Base-by-base conservation (phyloP, 2,888 invertebrate species). In the Cerceris rybyensis region DNA sequence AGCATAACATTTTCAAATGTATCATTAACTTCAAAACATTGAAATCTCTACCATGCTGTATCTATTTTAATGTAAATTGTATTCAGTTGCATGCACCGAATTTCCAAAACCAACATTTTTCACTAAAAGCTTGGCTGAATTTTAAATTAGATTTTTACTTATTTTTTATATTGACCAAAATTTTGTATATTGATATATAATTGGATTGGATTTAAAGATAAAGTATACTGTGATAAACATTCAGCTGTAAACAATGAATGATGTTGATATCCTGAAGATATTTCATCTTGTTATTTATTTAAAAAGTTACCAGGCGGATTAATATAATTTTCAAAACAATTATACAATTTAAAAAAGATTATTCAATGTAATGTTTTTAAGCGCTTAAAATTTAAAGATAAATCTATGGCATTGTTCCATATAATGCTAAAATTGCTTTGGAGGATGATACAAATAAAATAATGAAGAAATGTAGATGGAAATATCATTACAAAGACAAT, bases 201-300 rank as follows among this genome's bases (percentile, higher is more conserved):
- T 11, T 50, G 41, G 13, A 61, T 17, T 60, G 14, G 16, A 17
- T 49, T 42, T 61, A 11, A 50, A 28, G 43, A 60, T 50, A 60
- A 64, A 39, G 41, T 64, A 55, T 55, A 52, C 71, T 81, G 83
- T 80, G 75, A 81, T 83, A 75, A 57, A 63, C 43, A 54, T 39
- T 54, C 43, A 61, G 4, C 43, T 61, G 6, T 59, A 61, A 57
- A 14, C 14, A 7, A 71, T 72, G 42, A 59, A 1, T 64, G 17
- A 64, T 68, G 42, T 55, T 61, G 52, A 16, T 63, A 46, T 69
- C 50, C 57, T 58, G 54, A 50, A 17, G 41, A 16, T 17, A 42
- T 52, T 39, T 14, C 50, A 58, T 55, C 55, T 70, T 63, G 11
- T 64, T 55, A 68, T 64, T 60, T 17, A 60, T 42, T 16, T 14